phyloP scores from a whole-genome alignment of 1,140 invertebrate species.

The Neotoxoptera formosana region DNA sequence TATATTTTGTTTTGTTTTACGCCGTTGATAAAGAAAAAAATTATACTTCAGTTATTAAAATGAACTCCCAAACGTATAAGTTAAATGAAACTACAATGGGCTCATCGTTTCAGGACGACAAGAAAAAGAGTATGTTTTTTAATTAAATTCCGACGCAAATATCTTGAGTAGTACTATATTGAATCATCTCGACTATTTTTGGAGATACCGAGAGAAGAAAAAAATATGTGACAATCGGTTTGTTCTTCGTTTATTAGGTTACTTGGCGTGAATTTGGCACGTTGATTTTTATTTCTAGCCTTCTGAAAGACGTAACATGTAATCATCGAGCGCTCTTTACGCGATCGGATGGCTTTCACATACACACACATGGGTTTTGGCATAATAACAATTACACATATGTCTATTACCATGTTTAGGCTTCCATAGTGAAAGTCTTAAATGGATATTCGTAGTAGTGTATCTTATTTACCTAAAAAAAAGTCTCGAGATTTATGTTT shows the following conservation, averaged over 20 bases:
- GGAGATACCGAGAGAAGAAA: constrained; percentile 35
- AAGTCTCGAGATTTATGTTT: neutral
- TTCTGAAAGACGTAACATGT: constrained; percentile 42
- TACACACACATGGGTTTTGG: constrained; percentile 42
- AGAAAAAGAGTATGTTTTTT: constrained; percentile 3
- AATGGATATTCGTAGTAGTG: neutral
- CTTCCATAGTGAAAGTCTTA: constrained; percentile 40
- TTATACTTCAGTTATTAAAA: neutral
- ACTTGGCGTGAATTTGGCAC: constrained; percentile 53
- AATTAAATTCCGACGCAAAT: constrained; percentile 45
- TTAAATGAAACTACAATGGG: neutral
- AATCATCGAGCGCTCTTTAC: constrained; percentile 49
- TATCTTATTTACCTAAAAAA: constrained; percentile 1
- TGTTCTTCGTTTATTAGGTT: constrained; percentile 52
- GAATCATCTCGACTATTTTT: constrained; percentile 53
- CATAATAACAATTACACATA: constrained; percentile 53
- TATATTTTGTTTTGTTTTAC: neutral
- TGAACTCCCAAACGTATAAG: neutral
- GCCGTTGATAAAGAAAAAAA: neutral
- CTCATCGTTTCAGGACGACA: neutral
- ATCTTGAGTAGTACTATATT: constrained; percentile 22
- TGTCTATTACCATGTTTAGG: constrained; percentile 52
- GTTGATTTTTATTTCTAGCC: constrained; percentile 48
- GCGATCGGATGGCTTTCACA: constrained; percentile 52
- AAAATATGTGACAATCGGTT: constrained; percentile 53